phyloP scores from a whole-genome alignment of 2,797 vertebrate species.

The Pempheris klunzingeri region DNA sequence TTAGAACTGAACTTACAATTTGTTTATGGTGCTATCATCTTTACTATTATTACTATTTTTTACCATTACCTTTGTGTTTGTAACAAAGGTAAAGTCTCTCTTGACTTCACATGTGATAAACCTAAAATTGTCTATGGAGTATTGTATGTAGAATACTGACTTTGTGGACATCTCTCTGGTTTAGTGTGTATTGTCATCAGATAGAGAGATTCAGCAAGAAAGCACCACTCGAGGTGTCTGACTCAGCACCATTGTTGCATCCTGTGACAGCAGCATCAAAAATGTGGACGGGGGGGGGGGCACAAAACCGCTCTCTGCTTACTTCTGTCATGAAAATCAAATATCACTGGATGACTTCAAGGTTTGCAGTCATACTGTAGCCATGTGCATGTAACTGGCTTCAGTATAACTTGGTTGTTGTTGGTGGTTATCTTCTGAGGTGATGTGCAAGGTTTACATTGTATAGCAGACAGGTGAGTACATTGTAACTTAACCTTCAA shows the following conservation, averaged over 20 bases:
- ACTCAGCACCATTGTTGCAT: slow-evolving; percentile 57
- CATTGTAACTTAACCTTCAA: neutral
- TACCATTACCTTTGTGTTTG: too few relatives aligned
- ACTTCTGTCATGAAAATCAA: slow-evolving; percentile 15
- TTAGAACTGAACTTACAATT: too few relatives aligned
- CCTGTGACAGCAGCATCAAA: slow-evolving; percentile 50
- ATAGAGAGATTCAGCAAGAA: slow-evolving; percentile 54
- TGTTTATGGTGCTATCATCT: too few relatives aligned
- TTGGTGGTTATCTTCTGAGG: neutral
- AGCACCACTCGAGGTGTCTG: slow-evolving; percentile 55
- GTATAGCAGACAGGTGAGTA: neutral
- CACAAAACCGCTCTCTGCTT: slow-evolving; percentile 23
- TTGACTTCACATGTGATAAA: neutral
- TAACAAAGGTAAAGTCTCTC: neutral
- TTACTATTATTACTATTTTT: too few relatives aligned
- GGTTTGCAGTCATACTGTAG: neutral
- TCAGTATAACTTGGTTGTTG: slow-evolving; percentile 28
- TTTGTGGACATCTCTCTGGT: slow-evolving; percentile 38
- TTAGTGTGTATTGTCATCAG: slow-evolving; percentile 40
- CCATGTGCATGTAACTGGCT: neutral
- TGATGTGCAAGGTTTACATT: neutral
- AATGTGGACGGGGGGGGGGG: slow-evolving; percentile 21
- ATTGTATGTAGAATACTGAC: neutral
- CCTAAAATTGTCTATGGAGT: neutral
- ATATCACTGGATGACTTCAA: slow-evolving; percentile 8